These are phyloP conservation scores for Microtus richardsoni DNA, from an alignment of 2,113 vertebrate genomes.

Conservation along the genomic window DNA sequence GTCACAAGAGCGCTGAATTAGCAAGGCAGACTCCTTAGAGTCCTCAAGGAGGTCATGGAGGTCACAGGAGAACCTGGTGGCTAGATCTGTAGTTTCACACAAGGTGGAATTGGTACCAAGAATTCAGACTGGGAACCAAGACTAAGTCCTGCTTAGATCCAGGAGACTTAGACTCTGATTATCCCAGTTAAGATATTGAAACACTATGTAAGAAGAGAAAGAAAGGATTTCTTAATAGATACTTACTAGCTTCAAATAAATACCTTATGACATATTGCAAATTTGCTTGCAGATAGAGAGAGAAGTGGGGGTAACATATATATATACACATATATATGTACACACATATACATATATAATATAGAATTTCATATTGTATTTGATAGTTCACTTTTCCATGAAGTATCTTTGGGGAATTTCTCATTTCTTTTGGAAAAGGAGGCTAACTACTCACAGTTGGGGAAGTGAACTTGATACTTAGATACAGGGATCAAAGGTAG, in stretches of 20 bases:
- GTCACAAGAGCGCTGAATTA: background rate
- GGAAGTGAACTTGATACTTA: background rate
- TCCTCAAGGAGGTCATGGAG: background rate
- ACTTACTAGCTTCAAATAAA: constrained; percentile 9
- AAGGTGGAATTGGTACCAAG: constrained; percentile 33
- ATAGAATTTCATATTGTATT: constrained; percentile 55
- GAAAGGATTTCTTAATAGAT: constrained; percentile 31
- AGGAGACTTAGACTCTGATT: background rate
- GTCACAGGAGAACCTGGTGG: background rate
- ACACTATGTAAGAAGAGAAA: background rate
- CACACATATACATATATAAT: background rate
- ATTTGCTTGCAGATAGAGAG: constrained; percentile 42
- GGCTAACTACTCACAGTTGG: background rate
- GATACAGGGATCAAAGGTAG: constrained; percentile 30
- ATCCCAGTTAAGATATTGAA: background rate
- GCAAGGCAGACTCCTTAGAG: background rate
- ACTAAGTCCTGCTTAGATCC: background rate
- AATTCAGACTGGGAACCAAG: constrained; percentile 25
- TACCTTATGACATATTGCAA: constrained; percentile 40
- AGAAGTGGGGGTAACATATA: constrained; percentile 2
- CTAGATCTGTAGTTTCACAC: constrained; percentile 1
- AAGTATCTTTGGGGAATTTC: background rate
- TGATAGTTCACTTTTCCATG: constrained; percentile 43
- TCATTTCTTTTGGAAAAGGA: background rate
- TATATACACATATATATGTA: background rate